Percentiles rank a stretch among this genome's conserved stretches.
These are phyloP conservation scores for Plecotus auritus DNA, from an alignment of 2,113 vertebrate genomes.

Conservation along the genomic window DNA sequence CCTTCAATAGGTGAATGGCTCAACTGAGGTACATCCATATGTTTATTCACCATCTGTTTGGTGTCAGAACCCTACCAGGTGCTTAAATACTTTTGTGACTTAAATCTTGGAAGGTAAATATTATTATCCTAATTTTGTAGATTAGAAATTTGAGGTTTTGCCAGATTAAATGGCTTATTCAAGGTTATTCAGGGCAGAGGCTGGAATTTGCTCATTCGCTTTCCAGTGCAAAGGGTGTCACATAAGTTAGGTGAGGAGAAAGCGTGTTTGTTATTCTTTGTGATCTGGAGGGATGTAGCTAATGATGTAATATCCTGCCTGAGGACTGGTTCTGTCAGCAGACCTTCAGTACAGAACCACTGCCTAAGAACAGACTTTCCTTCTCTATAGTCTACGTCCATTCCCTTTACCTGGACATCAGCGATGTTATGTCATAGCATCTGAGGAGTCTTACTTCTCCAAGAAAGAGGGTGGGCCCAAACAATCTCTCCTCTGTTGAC, in stretches of 20 bases:
- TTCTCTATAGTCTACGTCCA: not conserved
- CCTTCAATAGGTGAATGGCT: not conserved
- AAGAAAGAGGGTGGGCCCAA: not conserved
- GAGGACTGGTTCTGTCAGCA: not conserved
- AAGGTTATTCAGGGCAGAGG: not conserved
- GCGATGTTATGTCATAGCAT: not conserved
- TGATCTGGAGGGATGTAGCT: not conserved
- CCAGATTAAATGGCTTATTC: slow-evolving; percentile 7
- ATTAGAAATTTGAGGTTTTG: not conserved
- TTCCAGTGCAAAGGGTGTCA: not conserved
- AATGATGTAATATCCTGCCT: not conserved
- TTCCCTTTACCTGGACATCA: not conserved
- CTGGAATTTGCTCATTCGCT: not conserved
- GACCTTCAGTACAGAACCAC: not conserved
- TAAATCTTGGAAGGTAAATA: not conserved
- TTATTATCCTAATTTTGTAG: not conserved
- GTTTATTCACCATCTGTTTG: not conserved
- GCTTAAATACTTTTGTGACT: not conserved
- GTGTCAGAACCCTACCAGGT: not conserved
- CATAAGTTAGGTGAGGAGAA: not conserved
- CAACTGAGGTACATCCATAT: not conserved
- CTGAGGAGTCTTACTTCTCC: not conserved
- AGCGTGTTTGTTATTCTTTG: not conserved
- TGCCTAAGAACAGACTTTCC: not conserved
- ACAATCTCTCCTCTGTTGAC: not conserved